Base-by-base conservation (phyloP, 2,888 invertebrate species). In the Eupithecia exiguata region DNA sequence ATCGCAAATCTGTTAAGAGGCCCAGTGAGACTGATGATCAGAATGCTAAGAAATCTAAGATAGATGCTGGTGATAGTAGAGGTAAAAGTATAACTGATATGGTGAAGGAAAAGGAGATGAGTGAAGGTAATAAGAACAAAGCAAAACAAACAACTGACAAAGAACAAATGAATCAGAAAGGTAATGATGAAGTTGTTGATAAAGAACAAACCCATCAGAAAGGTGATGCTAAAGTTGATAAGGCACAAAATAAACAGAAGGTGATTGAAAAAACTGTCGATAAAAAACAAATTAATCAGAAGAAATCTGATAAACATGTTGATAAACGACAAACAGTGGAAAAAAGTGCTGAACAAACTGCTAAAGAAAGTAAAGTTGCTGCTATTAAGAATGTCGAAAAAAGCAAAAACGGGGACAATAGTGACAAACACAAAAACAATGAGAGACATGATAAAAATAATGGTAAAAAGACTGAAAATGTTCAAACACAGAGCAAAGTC, bases 1-100 rank as follows among this genome's bases (percentile, higher is more conserved):
- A 82, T 73, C 73, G 74, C 5, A 82, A 78, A 72, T 67, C 78
- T 1, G 67, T 72, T 1, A 80, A 80, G n/a, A 72, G 77, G 43
- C 18, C 43, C 12, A n/a, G 63, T 46, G 63, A 68, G 1, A 36
- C 25, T 16, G 72, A 71, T 63, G 62, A 69, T 61, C n/a, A 0
- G 36, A 74, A 25, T 63, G 70, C 36, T 36, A 75, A 75, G 30
- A 75, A 65, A 63, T 58, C 70, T 46, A 75, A 36, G 21, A 69
- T 62, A n/a, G 66, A 71, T 43, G 36, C 58, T 36, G 21, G 0
- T 30, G 53, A 25, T 46, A 30, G 10, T 35, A 49, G 46, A 38
- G 49, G n/a, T 36, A 70, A 65, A 38, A 61, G 46, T 67, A 25
- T 61, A n/a, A 58, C 12, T 21, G 68, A 69, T 61, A 43, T 68